Percentiles rank a stretch among this genome's conserved stretches.
phyloP scores from a whole-genome alignment of 2,113 vertebrate species.

The Stigmatopora argus region DNA sequence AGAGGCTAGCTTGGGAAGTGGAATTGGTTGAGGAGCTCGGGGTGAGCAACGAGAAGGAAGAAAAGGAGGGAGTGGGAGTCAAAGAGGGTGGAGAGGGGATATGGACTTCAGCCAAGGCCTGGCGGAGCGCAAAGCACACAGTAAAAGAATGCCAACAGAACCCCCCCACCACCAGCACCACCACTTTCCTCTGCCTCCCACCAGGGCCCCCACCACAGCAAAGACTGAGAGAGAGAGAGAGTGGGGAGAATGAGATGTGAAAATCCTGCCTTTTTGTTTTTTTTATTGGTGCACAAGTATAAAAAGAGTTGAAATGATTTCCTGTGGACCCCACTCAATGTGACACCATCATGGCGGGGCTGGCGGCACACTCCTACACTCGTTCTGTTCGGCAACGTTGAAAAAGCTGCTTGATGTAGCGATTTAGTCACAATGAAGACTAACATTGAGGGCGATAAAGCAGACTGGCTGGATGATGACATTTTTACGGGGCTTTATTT shows the following conservation, averaged over 20 bases:
- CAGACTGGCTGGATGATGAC: not conserved
- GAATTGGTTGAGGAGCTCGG: constrained; percentile 14
- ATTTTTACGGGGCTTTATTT: constrained; percentile 23
- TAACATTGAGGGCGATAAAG: not conserved
- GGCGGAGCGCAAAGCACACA: constrained; percentile 60
- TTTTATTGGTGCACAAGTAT: not conserved
- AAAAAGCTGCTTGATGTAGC: constrained; percentile 3
- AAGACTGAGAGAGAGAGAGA: not conserved
- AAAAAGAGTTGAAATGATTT: constrained; percentile 30
- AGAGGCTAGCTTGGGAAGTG: constrained; percentile 8
- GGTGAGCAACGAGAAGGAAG: constrained; percentile 32
- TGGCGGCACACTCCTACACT: constrained; percentile 35
- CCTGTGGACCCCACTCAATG: constrained; percentile 47
- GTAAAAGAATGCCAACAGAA: constrained; percentile 59
- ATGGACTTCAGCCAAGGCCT: constrained; percentile 58
- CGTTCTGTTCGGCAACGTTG: constrained; percentile 34
- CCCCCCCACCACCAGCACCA: constrained; percentile 20
- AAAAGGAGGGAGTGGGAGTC: constrained; percentile 33
- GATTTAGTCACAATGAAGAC: not conserved
- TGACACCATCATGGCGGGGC: constrained; percentile 53
- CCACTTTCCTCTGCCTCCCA: constrained; percentile 18
- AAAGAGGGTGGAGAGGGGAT: constrained; percentile 55
- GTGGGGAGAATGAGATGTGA: constrained; percentile 15
- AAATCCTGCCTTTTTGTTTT: constrained; percentile 8
- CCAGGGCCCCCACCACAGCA: not conserved